Base-by-base conservation (phyloP, 2,888 invertebrate genomes). In the Tromatobia lineatoria region DNA sequence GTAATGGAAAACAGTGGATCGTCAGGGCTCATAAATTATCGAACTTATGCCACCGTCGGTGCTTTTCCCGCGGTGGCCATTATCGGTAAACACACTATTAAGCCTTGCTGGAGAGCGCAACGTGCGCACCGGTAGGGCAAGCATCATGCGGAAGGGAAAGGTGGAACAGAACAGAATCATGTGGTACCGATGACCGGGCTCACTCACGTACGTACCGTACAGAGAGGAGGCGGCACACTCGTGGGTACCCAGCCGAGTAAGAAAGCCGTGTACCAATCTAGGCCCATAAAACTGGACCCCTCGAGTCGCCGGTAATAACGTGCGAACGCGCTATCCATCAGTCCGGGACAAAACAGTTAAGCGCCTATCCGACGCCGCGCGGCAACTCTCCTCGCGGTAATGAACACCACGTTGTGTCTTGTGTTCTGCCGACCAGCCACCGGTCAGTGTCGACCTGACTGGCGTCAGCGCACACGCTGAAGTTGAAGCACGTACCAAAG, bases 251-350 rank as follows among this genome's bases (percentile, higher is more conserved):
- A 52, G 10, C 18, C 42, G 80, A 18, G 78, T 84, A 87, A 87
- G 82, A 86, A 87, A 80, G 75, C 80, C 79, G 85, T 87, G 89
- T 86, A 88, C 91, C 91, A 90, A 92, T 91, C 91, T 90, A 88
- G 88, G 81, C 88, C 89, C 90, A 89, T 92, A 91, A 91, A 91
- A 90, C 89, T 90, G 88, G 88, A 73, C 89, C 86, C 83, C 82
- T 86, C 87, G 69, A 70, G 70, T 61, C 88, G 89, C 88, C 87
- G 85, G 91, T 91, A 92, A 92, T 92, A 92, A 92, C 90, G 92
- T 92, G 92, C 90, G 91, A 92, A 92, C 89, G 91, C 89, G 89
- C 90, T 89, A 92, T 92, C 91, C 90, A 92, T 92, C 92, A 92
- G 89, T 76, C 61, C 83, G 70, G 87, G 87, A 90, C 91, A 91